Evolutionary conservation across 2,113 vertebrate genomes (phyloP).

Genomic region (Acanthisitta chloris): DNA sequence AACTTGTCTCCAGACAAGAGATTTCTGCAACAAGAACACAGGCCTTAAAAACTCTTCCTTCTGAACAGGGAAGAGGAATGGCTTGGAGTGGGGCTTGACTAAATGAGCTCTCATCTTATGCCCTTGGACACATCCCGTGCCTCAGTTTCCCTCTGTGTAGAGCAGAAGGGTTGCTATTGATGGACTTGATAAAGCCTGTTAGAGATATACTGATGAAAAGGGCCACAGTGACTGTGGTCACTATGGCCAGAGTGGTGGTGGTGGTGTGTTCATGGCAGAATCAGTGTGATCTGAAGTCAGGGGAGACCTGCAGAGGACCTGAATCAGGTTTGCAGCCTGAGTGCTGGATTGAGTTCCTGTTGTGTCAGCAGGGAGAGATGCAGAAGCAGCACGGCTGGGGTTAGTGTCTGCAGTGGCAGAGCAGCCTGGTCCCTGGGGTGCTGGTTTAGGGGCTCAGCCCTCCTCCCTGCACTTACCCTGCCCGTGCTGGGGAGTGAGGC

Average conservation of each 20-base stretch:
- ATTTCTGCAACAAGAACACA: neutral
- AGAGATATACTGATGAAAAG: neutral
- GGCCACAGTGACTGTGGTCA: neutral
- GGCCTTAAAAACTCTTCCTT: neutral
- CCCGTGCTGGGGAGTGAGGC: neutral
- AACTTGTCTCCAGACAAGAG: neutral
- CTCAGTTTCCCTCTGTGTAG: neutral
- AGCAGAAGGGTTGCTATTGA: neutral
- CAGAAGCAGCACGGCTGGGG: neutral
- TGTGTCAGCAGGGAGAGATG: neutral
- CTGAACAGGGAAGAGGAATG: neutral
- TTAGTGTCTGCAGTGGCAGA: rapidly evolving
- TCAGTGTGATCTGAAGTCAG: neutral
- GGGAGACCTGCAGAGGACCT: neutral
- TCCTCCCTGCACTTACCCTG: neutral
- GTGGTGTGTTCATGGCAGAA: neutral
- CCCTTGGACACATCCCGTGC: neutral
- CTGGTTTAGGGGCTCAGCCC: neutral
- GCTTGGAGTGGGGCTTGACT: neutral
- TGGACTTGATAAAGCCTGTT: neutral
- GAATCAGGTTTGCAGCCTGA: neutral
- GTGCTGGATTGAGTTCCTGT: neutral
- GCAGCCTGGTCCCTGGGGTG: neutral
- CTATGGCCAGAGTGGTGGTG: too few species aligned
- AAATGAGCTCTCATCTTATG: neutral